Evolutionary conservation across 2,797 vertebrate genomes (phyloP).

Genomic region (Sebastes glaucus): DNA sequence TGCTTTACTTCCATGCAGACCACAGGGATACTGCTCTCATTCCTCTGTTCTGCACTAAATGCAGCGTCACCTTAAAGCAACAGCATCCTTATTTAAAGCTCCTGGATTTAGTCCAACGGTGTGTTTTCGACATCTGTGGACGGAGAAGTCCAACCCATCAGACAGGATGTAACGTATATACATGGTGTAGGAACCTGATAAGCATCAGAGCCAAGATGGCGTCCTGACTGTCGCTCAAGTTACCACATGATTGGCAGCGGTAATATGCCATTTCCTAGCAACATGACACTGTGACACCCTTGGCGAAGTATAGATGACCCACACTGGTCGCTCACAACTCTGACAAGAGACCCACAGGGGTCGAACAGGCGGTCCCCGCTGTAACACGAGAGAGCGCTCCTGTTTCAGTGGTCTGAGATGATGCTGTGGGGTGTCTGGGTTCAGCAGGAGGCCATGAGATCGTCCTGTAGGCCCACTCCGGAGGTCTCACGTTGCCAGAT

Average conservation of each 20-base stretch:
- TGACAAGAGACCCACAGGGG: conserved; percentile 61
- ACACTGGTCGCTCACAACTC: conserved; percentile 59
- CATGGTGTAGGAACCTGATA: conserved; percentile 25
- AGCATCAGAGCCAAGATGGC: conserved; percentile 40
- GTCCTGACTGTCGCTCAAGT: conserved; percentile 48
- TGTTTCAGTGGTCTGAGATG: conserved; percentile 57
- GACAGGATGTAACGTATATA: conserved; percentile 12
- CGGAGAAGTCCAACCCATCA: conserved; percentile 2
- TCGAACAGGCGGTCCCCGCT: conserved; percentile 41
- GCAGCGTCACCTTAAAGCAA: conserved; percentile 52
- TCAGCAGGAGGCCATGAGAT: conserved; percentile 43
- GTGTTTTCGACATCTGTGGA: neutral
- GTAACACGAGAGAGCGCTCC: conserved; percentile 70
- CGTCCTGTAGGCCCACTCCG: conserved; percentile 18
- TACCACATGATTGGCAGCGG: conserved; percentile 66
- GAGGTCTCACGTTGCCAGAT: conserved; percentile 58
- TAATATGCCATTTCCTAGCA: conserved; percentile 74
- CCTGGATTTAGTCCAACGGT: neutral
- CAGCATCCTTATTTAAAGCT: conserved; percentile 21
- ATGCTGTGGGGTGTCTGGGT: conserved; percentile 34
- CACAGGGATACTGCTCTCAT: conserved; percentile 12
- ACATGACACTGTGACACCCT: conserved; percentile 70
- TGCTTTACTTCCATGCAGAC: conserved; percentile 27
- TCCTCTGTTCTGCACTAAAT: conserved; percentile 14
- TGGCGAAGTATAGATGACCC: conserved; percentile 69